Evolutionary conservation across 2,888 invertebrate species (phyloP).

Genomic region (Philhelius pedissequus): DNA sequence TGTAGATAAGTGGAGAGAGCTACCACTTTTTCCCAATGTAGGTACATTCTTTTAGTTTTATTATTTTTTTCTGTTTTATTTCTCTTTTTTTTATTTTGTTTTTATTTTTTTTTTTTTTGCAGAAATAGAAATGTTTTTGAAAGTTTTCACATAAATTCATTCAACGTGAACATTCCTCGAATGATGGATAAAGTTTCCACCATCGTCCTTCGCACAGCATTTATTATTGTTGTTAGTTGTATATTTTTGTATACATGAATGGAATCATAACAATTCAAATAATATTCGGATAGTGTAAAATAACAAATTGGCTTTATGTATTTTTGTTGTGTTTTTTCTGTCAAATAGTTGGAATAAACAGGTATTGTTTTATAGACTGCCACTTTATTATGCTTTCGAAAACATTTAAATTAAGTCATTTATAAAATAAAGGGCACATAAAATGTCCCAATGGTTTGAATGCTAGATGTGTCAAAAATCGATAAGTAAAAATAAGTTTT

Average conservation of each 20-base stretch:
- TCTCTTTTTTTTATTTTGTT: not conserved
- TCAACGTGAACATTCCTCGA: slow-evolving; percentile 46
- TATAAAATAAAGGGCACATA: no score
- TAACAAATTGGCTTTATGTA: not conserved
- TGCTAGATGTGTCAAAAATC: no score
- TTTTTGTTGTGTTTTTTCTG: not conserved
- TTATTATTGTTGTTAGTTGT: not conserved
- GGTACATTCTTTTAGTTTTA: slow-evolving; percentile 53
- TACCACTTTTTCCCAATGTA: slow-evolving; percentile 43
- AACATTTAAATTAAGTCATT: no score
- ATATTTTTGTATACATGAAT: not conserved
- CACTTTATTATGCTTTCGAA: no score
- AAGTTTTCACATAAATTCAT: slow-evolving; percentile 67
- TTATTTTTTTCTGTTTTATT: no score
- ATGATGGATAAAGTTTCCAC: slow-evolving; percentile 51
- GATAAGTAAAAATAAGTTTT: no score
- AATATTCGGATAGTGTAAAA: not conserved
- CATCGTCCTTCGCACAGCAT: not conserved
- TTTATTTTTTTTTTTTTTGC: not conserved
- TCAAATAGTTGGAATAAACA: not conserved
- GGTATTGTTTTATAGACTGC: not conserved
- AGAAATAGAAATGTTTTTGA: slow-evolving; percentile 63
- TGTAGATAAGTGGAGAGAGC: slow-evolving; percentile 13
- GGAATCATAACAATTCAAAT: slow-evolving; percentile 14
- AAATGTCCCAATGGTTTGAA: no score